Evolutionary conservation across 2,888 invertebrate species (phyloP).

Genomic region (Sinhomidia bicolor): DNA sequence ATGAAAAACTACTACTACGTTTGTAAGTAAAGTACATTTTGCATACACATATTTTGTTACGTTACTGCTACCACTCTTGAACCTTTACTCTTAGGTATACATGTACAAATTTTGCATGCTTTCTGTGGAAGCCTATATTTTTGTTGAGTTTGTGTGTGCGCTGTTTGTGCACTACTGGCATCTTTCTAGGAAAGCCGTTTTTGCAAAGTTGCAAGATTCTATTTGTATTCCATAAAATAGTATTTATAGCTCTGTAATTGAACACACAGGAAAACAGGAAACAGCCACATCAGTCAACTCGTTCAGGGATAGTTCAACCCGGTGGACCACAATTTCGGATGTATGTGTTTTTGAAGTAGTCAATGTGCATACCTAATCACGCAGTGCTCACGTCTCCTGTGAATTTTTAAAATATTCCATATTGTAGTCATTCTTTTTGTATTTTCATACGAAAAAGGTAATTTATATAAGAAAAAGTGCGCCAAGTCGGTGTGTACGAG

Average conservation of each 20-base stretch:
- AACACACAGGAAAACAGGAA: constrained; percentile 44
- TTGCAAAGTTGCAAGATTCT: constrained; percentile 43
- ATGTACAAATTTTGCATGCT: constrained; percentile 31
- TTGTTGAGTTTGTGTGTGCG: background rate
- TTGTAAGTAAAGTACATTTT: constrained; percentile 29
- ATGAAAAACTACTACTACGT: background rate
- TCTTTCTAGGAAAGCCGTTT: background rate
- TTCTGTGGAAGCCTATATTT: background rate
- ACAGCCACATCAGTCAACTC: constrained; percentile 32
- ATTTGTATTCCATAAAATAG: constrained; percentile 54
- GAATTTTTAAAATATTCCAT: constrained; percentile 41
- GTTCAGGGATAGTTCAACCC: constrained; percentile 60
- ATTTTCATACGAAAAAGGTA: constrained; percentile 55
- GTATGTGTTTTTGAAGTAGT: constrained; percentile 18
- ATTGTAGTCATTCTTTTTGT: constrained; percentile 2
- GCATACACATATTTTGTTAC: constrained; percentile 15
- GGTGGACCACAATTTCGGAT: constrained; percentile 54
- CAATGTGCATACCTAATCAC: constrained; percentile 26
- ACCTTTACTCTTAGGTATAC: background rate
- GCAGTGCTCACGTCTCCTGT: constrained; percentile 32
- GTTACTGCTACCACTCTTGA: too few species aligned
- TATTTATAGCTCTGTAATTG: constrained; percentile 68
- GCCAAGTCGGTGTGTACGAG: too few species aligned
- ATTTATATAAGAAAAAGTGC: background rate
- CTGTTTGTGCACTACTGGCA: background rate